These are phyloP conservation scores for Harpagoxenus sublaevis DNA, from an alignment of 2,888 invertebrate genomes.

Conservation along the genomic window DNA sequence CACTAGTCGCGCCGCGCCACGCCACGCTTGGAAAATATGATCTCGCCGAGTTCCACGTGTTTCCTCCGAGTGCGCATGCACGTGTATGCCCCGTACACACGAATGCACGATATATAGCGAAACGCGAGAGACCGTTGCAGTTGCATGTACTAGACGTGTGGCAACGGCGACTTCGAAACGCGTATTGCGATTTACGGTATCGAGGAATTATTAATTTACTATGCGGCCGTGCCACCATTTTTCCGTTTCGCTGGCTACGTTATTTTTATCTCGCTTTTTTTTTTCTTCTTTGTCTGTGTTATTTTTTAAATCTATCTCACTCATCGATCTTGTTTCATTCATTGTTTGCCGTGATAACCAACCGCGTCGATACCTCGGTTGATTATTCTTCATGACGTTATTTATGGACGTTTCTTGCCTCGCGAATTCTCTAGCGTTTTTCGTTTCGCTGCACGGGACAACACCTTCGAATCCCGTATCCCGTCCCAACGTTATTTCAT, in stretches of 20 bases:
- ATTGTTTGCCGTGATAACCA: conserved; percentile 8
- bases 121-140: conserved; percentile 4
- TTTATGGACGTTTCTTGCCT: conserved; percentile 8
- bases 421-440: neutral
- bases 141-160: neutral
- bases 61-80: conserved; percentile 12
- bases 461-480: conserved; percentile 1
- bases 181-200: conserved; percentile 36
- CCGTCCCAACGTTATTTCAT: conserved; percentile 39
- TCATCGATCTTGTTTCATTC: neutral
- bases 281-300: neutral
- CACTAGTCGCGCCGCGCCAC: neutral
- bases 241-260: conserved; percentile 9
- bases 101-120: neutral
- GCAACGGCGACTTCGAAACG: neutral
- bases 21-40: conserved; percentile 67
- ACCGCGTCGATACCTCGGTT: conserved; percentile 5
- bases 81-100: neutral
- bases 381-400: conserved; percentile 30
- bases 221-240: neutral
- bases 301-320: neutral
- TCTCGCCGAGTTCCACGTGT: conserved; percentile 55
- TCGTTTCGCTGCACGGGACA: conserved; percentile 16
- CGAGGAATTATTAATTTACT: conserved; percentile 46
- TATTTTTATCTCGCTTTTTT: neutral